phyloP scores from a whole-genome alignment of 2,888 invertebrate genomes.

The Molanna angustata region DNA sequence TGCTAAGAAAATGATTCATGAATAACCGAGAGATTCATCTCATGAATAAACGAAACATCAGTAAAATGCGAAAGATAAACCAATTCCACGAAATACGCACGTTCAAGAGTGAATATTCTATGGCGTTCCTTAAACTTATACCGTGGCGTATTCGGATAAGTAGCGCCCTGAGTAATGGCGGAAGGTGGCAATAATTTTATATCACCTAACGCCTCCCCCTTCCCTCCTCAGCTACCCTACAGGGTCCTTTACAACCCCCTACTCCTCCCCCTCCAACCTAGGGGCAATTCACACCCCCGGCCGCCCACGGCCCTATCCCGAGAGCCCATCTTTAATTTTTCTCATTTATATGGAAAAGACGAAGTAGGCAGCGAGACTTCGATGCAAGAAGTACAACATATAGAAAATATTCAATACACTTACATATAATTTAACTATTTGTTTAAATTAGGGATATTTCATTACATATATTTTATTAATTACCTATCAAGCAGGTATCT shows the following conservation, averaged over 20 bases:
- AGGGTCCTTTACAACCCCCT: not conserved
- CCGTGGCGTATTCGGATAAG: slow-evolving; percentile 19
- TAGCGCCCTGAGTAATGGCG: slow-evolving; percentile 23
- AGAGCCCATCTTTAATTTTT: slow-evolving; percentile 26
- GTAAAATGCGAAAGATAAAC: slow-evolving; percentile 1
- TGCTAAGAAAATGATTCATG: too few relatives aligned
- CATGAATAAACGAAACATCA: slow-evolving; percentile 1
- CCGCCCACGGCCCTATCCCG: slow-evolving; percentile 5
- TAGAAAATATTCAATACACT: too few relatives aligned
- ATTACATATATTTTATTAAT: too few relatives aligned
- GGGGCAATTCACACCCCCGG: too few relatives aligned
- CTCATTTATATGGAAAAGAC: slow-evolving; percentile 29
- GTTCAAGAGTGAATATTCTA: slow-evolving; percentile 2
- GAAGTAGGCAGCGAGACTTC: not conserved
- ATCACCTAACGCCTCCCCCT: slow-evolving; percentile 15
- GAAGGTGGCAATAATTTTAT: slow-evolving; percentile 26
- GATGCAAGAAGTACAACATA: too few relatives aligned
- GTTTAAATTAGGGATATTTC: too few relatives aligned
- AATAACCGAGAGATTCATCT: too few relatives aligned
- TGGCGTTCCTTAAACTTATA: slow-evolving; percentile 3
- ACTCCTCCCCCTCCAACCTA: slow-evolving; percentile 3
- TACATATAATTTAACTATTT: too few relatives aligned
- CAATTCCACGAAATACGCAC: not conserved
- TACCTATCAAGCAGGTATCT: too few relatives aligned
- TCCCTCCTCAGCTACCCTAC: not conserved